Evolutionary conservation across 2,113 vertebrate species (phyloP).

Genomic region (Gyps fulvus): DNA sequence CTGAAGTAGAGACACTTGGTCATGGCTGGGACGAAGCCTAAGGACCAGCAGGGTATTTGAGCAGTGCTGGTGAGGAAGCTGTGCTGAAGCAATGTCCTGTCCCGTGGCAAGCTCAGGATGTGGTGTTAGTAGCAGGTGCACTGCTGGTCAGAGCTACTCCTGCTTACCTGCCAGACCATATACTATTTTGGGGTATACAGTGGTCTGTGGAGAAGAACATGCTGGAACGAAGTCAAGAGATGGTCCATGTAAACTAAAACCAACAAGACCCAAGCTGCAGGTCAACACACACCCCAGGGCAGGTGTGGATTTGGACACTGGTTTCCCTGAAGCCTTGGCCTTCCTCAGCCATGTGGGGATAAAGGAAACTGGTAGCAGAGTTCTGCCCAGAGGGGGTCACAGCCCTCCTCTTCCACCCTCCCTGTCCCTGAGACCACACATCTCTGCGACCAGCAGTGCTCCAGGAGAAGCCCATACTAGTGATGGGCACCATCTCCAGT

Average conservation of each 20-base stretch:
- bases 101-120: background rate
- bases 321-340: background rate
- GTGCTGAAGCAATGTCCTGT: background rate
- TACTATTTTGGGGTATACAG: background rate
- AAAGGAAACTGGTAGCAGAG: background rate
- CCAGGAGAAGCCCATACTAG: background rate
- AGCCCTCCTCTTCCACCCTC: background rate
- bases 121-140: background rate
- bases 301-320: background rate
- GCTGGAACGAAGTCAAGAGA: background rate
- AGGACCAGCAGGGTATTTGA: background rate
- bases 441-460: background rate
- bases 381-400: background rate
- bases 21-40: background rate
- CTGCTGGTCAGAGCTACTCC: background rate
- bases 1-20: background rate
- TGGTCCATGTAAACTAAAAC: background rate
- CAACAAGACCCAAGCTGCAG: background rate
- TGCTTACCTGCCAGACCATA: background rate
- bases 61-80: background rate
- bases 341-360: background rate
- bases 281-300: accelerated
- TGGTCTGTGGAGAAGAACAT: background rate
- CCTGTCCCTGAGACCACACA: background rate
- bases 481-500: background rate